Base-by-base conservation (phyloP, 1,140 invertebrate species). In the Bombus confusus region DNA sequence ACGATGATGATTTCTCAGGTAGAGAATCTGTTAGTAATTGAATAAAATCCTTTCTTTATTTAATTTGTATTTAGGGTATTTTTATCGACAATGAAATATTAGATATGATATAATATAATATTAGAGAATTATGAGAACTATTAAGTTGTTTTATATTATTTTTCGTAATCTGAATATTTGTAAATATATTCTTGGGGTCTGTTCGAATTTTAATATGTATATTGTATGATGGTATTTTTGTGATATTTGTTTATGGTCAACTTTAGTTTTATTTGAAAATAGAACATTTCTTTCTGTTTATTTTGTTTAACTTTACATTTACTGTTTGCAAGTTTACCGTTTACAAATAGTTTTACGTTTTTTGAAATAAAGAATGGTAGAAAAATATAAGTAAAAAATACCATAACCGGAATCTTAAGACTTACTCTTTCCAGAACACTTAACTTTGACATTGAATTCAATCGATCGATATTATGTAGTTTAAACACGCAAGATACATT, bases 401-500 rank as follows among this genome's bases (percentile, higher is more conserved):
- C 0, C 28, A 34, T 15, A n/a, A 10, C 47, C 3, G 66, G 12
- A 41, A 34, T 37, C 22, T 68, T 22, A 12, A 68, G 1, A 31
- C 10, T 69, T 64, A 39, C 68, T 83, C 66, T 83, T 62, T 79
- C 12, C 41, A 22, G 31, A 52, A 66, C 37, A 39, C 25, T 31
- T 31, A 79, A 79, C 57, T 80, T 89, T 80, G 78, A 66, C 80
- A 79, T 83, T 81, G 91, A 87, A 82, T 92, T 77, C 81, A 87
- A 68, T 68, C 79, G 62, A 82, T 57, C 75, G 69, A 72, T 85
- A 57, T 37, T 87, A 80, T 80, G 91, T 89, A 93, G 92, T 91
- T 78, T 41, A 66, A 57, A 25, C 83, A 85, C 76, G 83, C 68
- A 52, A 80, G 10, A 31, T 22, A 57, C 2, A 43, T 25, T 72